Base-by-base conservation (phyloP, 1,140 invertebrate genomes). In the Bathynomus jamesi region DNA sequence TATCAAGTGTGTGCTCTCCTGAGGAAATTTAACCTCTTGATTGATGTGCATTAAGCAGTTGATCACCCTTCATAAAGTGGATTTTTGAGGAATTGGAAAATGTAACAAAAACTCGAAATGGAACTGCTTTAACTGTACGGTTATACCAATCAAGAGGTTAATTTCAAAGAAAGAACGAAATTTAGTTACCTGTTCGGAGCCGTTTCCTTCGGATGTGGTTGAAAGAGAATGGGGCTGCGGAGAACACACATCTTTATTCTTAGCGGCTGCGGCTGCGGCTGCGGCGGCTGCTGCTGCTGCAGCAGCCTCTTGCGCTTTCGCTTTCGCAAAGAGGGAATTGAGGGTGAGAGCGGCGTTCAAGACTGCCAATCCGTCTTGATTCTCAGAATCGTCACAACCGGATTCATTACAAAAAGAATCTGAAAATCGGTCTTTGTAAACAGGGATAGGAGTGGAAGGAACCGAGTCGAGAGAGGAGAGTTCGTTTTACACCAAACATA, bases 291-390 rank as follows among this genome's bases (percentile, higher is more conserved):
- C 40, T 29, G 66, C 71, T 32, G 46, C 61, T 29, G 65, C 65
- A 32, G 65, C 71, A 10, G 71, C 65, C 25, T 72, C 64, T 17
- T 73, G 72, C 30, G 72, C 72, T 64, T 73, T 73, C 17, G 72
- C 72, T 28, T 73, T 73, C 10, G 72, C 72, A 17, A 73, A 30
- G 31, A 73, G 72, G 27, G 72, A 73, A 28, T 73, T 73, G 21
- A 73, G 67, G 24, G 72, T 73, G 40, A 73, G 53, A 31, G 72
- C 72, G 24, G 72, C 72, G 40, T 73, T 73, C 13, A 73, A 53
- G 31, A 73, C 72, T 8, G 72, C 72, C 31, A 73, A 28, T 28
- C 67, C 67, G 61, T 73, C 72, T 62, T 72, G 71, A 31, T 65
- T 66, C 46, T 72, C 71, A 29, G 61, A 68, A 27, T 72, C 71